Percentiles rank a stretch among this genome's conserved stretches.
These are phyloP conservation scores for Silurus aristotelis DNA, from an alignment of 2,797 vertebrate species.

Conservation along the genomic window DNA sequence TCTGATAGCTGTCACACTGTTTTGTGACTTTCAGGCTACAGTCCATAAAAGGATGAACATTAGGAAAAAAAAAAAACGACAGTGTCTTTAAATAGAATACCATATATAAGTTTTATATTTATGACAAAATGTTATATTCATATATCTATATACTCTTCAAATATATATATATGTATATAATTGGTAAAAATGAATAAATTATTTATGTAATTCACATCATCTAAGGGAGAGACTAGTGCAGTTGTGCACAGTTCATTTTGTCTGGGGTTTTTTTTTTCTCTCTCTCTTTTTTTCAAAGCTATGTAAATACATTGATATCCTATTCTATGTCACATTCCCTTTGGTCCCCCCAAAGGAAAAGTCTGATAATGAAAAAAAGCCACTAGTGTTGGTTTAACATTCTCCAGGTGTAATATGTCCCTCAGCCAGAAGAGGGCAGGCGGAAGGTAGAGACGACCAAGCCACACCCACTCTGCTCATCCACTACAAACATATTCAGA, in stretches of 20 bases:
- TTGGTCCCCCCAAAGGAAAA: constrained; percentile 73
- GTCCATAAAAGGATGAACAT: constrained; percentile 72
- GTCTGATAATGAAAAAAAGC: constrained; percentile 81
- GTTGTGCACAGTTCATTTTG: constrained; percentile 68
- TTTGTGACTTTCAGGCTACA: constrained; percentile 76
- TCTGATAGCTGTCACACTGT: constrained; percentile 66
- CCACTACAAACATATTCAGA: constrained; percentile 74
- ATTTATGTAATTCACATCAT: constrained; percentile 76
- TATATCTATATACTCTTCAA: constrained; percentile 67
- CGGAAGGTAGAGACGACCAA: constrained; percentile 65
- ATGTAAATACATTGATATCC: constrained; percentile 76
- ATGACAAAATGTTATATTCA: constrained; percentile 65
- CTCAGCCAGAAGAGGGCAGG: constrained; percentile 71
- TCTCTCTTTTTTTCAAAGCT: constrained; percentile 71
- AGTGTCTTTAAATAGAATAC: constrained; percentile 69
- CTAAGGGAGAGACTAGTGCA: constrained; percentile 74
- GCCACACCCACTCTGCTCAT: constrained; percentile 57
- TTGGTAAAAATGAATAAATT: constrained; percentile 79
- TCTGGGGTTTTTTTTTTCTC: constrained; percentile 64
- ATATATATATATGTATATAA: constrained; percentile 76
- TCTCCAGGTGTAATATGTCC: constrained; percentile 79
- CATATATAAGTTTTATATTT: constrained; percentile 67
- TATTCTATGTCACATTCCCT: constrained; percentile 76
- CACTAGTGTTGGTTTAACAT: constrained; percentile 87
- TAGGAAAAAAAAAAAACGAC: constrained; percentile 59